Evolutionary conservation across 2,888 invertebrate genomes (phyloP).

Genomic region (Petrolisthes manimaculis): DNA sequence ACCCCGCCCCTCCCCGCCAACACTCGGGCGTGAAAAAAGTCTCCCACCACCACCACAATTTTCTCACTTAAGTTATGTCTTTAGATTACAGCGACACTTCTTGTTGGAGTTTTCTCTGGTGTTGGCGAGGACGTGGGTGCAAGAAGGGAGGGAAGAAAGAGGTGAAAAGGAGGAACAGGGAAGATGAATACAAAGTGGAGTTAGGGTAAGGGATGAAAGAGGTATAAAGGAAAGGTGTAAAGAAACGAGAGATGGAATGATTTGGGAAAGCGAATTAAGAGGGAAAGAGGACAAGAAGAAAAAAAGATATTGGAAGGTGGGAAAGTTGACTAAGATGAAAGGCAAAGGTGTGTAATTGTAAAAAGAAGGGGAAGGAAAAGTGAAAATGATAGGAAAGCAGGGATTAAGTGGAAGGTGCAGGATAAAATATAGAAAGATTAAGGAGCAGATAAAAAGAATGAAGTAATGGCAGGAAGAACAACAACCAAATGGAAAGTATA

Average conservation of each 20-base stretch:
- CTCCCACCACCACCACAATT: constrained; percentile 26
- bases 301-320: not conserved
- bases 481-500: too few species aligned
- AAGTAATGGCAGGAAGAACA: too few species aligned
- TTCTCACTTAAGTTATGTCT: constrained; percentile 32
- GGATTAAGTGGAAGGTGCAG: too few species aligned
- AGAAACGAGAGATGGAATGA: not conserved
- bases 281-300: not conserved
- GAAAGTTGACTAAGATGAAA: not conserved
- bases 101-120: not conserved
- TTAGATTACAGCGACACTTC: constrained; percentile 38
- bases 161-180: not conserved
- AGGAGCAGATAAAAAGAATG: too few species aligned
- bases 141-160: not conserved
- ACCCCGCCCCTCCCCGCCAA: not conserved
- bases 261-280: not conserved
- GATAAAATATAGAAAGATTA: too few species aligned
- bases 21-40: constrained; percentile 7
- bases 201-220: not conserved
- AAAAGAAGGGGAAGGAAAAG: not conserved
- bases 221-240: not conserved
- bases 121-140: not conserved
- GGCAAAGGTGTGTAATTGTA: not conserved
- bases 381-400: too few species aligned
- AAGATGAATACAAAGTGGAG: not conserved